Base-by-base conservation (phyloP, 2,113 vertebrate genomes). In the Gymnogyps californianus region DNA sequence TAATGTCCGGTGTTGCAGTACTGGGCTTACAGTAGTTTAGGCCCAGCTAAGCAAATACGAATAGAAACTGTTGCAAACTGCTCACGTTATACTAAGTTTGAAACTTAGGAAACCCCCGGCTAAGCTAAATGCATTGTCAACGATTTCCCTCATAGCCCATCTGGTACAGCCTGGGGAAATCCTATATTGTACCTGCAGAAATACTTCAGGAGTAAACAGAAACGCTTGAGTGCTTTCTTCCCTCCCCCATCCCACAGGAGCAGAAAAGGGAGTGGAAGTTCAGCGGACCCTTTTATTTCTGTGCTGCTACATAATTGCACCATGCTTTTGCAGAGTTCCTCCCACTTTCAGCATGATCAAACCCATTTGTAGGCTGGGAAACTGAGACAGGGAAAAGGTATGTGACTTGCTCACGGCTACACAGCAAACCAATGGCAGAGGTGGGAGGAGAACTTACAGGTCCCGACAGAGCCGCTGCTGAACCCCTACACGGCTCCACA, bases 341-440 rank as follows among this genome's bases (percentile, higher is more conserved):
- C 52, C 72, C 0, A 7, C 89, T 77, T 47, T n/a, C 84, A 94
- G 89, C 74, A 2, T 3, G 10, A 80, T 8, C 49, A 42, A 83
- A 69, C 87, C 74, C 81, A 54, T 52, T 86, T 18, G 70, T 19
- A 83, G 89, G 81, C 87, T 70, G 87, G 70, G 87, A 83, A 87
- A 52, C 72, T 4, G 77, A 95, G 62, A 57, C 61, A 31, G 31
- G 29, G 87, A 54, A 28, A 83, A 95, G 84, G 84, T 90, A 86
- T 94, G 96, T 7, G 78, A 24, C 87, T 96, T 34, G 93, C 94
- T 93, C 84, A 78, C 11, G 91, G 93, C 97, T 90, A 95, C 5
- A 0, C 29, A 76, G 92, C 66, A 90, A 94, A 78, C 38, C 94
- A 26, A 2, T 44, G 79, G 91, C 7, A 16, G 87, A 59, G 84